phyloP scores from a whole-genome alignment of 2,888 invertebrate genomes.

The Kryphioiulus occultus region DNA sequence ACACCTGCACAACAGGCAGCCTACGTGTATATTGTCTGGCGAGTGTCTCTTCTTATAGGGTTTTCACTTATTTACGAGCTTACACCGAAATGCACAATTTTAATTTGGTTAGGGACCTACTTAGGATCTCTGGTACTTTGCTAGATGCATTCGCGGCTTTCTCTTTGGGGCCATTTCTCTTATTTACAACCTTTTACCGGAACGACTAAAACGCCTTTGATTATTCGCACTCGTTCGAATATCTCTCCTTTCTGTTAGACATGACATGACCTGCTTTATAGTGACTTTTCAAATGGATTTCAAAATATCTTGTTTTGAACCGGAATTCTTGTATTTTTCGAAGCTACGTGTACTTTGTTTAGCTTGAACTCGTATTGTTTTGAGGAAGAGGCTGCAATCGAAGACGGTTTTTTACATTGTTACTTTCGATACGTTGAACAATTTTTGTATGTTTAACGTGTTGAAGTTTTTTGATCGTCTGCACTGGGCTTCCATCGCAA shows the following conservation, averaged over 20 bases:
- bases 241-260: neutral
- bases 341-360: neutral
- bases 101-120: constrained; percentile 23
- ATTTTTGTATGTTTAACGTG: neutral
- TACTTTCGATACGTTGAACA: neutral
- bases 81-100: constrained; percentile 8
- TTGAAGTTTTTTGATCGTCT: neutral
- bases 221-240: neutral
- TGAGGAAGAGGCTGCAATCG: neutral
- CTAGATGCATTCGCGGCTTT: neutral
- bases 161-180: neutral
- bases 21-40: neutral
- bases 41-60: neutral
- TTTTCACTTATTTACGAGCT: neutral
- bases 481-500: neutral
- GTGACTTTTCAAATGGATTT: neutral
- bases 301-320: neutral
- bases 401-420: no score
- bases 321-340: neutral
- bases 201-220: neutral
- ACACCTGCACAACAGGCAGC: neutral
- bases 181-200: neutral
- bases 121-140: neutral
- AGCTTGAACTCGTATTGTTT: neutral
- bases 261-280: neutral